These are phyloP conservation scores for Barypeithes pellucidus DNA, from an alignment of 2,888 invertebrate genomes.

Conservation along the genomic window DNA sequence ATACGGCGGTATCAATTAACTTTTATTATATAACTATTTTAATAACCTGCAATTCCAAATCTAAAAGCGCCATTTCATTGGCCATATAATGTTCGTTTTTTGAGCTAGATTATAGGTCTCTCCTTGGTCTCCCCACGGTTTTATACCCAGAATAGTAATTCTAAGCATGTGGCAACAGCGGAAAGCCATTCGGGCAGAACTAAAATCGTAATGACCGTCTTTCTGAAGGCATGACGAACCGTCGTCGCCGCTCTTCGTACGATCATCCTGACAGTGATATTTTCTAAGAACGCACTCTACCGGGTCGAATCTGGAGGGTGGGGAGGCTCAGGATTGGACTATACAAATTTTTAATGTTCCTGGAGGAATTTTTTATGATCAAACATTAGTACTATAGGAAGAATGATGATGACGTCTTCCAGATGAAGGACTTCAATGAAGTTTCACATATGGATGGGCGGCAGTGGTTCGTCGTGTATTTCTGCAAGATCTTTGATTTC, in stretches of 20 bases:
- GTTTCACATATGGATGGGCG: too few relatives aligned
- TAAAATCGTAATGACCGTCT: slow-evolving; percentile 55
- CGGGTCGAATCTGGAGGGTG: slow-evolving; percentile 40
- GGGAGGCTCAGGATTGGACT: slow-evolving; percentile 32
- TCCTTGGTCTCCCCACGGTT: not conserved
- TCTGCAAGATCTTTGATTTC: too few relatives aligned
- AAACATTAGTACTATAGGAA: too few relatives aligned
- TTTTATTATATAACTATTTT: slow-evolving; percentile 9
- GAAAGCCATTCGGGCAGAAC: slow-evolving; percentile 49
- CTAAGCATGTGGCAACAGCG: slow-evolving; percentile 36
- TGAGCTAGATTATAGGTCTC: slow-evolving; percentile 3
- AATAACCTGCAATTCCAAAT: slow-evolving; percentile 4
- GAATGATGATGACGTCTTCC: too few relatives aligned
- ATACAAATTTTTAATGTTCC: not conserved
- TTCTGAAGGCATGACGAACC: slow-evolving; percentile 53
- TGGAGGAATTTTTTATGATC: too few relatives aligned
- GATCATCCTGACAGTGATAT: slow-evolving; percentile 53
- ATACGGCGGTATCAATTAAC: not conserved
- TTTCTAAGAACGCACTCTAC: slow-evolving; percentile 53
- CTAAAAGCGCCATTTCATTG: not conserved
- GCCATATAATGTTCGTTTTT: slow-evolving; percentile 3
- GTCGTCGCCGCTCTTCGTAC: slow-evolving; percentile 43
- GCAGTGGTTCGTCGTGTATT: too few relatives aligned
- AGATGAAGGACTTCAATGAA: too few relatives aligned
- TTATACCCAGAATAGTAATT: not conserved